Conservation (phyloP, 1,140 invertebrate genomes). For the Himalopsyche phryganea region DNA sequence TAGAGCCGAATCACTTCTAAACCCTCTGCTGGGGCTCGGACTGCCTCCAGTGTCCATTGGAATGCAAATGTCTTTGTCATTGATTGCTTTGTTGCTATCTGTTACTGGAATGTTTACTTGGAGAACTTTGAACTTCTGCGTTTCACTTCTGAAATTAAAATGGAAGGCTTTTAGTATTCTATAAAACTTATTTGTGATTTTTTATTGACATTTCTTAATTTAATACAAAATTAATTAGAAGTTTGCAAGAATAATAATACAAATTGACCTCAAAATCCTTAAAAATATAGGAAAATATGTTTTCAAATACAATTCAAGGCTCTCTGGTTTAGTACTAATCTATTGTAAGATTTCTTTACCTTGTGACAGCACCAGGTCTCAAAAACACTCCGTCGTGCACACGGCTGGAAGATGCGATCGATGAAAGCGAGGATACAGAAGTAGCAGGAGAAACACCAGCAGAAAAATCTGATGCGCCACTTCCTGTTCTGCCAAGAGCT, state of each 20-base stretch:
- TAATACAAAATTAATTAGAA: too few species aligned
- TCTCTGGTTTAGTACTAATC: too few species aligned
- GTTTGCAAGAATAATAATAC: too few species aligned
- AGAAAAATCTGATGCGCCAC: slow-evolving; percentile 24
- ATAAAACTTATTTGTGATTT: too few species aligned
- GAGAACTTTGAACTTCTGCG: slow-evolving; percentile 48
- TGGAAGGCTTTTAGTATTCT: neutral
- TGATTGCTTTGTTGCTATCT: slow-evolving; percentile 8
- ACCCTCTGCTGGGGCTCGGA: slow-evolving; percentile 44
- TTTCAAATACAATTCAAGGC: too few species aligned
- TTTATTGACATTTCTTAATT: too few species aligned
- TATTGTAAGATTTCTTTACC: too few species aligned
- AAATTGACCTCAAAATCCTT: too few species aligned
- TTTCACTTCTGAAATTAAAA: slow-evolving; percentile 43
- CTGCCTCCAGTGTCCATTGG: slow-evolving; percentile 36
- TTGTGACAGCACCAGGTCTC: slow-evolving; percentile 56
- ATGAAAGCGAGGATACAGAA: slow-evolving; percentile 42
- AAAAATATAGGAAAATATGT: too few species aligned
- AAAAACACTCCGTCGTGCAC: slow-evolving; percentile 62
- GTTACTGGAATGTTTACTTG: slow-evolving; percentile 37
- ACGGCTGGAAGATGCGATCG: slow-evolving; percentile 43
- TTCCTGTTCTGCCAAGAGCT: slow-evolving; percentile 6
- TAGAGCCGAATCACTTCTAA: slow-evolving; percentile 15
- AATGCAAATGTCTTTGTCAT: slow-evolving; percentile 27
- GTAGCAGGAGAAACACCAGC: slow-evolving; percentile 41